These are phyloP conservation scores for Platichthys flesus DNA, from an alignment of 2,113 vertebrate genomes.

Conservation along the genomic window DNA sequence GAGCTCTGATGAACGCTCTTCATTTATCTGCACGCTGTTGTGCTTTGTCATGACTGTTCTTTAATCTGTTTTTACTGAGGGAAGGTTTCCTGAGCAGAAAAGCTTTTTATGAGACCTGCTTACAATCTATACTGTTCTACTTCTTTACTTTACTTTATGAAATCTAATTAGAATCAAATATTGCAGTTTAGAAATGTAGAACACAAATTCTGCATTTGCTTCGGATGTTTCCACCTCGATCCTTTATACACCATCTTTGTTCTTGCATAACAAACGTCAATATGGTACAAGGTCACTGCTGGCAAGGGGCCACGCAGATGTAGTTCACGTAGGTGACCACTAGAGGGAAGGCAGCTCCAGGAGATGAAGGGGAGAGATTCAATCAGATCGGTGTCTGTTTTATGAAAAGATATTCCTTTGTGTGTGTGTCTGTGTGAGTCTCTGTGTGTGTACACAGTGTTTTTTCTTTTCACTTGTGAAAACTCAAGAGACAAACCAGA, in stretches of 20 bases:
- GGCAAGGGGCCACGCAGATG: conserved; percentile 8
- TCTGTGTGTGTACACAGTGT: background rate
- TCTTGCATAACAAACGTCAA: conserved; percentile 49
- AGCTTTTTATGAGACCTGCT: background rate
- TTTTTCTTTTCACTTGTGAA: background rate
- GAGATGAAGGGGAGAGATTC: background rate
- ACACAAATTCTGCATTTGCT: too few relatives aligned
- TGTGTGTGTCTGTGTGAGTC: background rate
- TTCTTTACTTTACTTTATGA: too few relatives aligned
- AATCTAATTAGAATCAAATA: background rate
- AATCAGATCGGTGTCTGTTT: background rate
- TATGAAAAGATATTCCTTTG: background rate
- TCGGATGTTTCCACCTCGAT: background rate
- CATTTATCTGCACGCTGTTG: background rate
- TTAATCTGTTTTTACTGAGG: conserved; percentile 17
- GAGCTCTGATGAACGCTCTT: conserved; percentile 8
- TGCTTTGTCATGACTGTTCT: background rate
- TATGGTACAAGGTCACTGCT: conserved; percentile 59
- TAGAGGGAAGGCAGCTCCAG: conserved; percentile 55
- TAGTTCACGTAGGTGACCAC: conserved; percentile 37
- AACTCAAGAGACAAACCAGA: background rate
- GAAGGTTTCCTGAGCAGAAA: background rate
- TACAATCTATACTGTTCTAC: too few relatives aligned
- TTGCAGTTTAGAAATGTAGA: background rate
- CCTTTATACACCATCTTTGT: conserved; percentile 11